A percentile compares a stretch with the other conserved stretches of the same genome.
Conservation (phyloP, 2,888 invertebrate species). For the Alsophila aescularia region DNA sequence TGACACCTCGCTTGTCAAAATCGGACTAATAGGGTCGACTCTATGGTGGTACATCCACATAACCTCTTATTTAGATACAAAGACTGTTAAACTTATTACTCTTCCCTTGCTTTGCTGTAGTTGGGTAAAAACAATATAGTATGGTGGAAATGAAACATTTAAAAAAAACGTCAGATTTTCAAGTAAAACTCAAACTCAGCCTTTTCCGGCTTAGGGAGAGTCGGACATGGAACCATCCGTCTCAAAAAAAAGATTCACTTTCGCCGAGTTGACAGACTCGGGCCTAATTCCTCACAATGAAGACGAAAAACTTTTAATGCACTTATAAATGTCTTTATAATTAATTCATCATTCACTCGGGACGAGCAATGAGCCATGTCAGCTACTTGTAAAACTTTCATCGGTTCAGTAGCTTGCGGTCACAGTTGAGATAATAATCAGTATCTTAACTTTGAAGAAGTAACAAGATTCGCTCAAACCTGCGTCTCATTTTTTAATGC, state of each 20-base stretch:
- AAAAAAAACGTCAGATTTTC: conserved; percentile 4
- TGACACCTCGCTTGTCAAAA: too few species aligned
- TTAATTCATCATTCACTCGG: conserved; percentile 25
- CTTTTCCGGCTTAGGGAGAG: conserved; percentile 18
- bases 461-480: not conserved
- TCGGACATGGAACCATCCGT: conserved; percentile 15
- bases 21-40: too few species aligned
- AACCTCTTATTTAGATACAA: too few species aligned
- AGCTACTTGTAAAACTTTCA: conserved; percentile 27
- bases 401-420: conserved; percentile 6
- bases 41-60: too few species aligned
- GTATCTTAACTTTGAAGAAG: not conserved
- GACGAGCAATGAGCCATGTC: conserved; percentile 23
- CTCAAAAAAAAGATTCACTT: conserved; percentile 25
- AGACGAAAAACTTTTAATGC: conserved; percentile 25
- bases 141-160: not conserved
- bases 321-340: conserved; percentile 31
- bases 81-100: too few species aligned
- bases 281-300: conserved; percentile 22
- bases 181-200: conserved; percentile 24
- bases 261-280: conserved; percentile 19
- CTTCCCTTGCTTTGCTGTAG: too few species aligned
- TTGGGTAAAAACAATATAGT: too few species aligned
- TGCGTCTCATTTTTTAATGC: not conserved
- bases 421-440: not conserved